These are phyloP conservation scores for Dolichopus griseipennis DNA, from an alignment of 2,888 invertebrate genomes.

Conservation along the genomic window DNA sequence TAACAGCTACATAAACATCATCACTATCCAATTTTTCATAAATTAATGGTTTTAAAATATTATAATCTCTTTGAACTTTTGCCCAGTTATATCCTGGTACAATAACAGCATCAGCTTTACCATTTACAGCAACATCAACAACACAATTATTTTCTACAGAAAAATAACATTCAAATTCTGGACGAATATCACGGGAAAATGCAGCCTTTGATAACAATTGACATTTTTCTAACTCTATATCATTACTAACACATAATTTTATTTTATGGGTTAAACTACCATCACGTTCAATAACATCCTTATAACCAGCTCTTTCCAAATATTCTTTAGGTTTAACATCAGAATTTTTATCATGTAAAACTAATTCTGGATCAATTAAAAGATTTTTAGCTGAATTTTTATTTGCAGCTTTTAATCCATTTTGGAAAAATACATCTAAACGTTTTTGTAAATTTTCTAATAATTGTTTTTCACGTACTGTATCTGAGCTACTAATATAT, in stretches of 20 bases:
- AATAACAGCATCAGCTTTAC: constrained; percentile 33
- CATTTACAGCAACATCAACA: constrained; percentile 28
- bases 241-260: constrained; percentile 56
- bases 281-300: constrained; percentile 63
- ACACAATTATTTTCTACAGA: constrained; percentile 50
- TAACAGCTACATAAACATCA: constrained; percentile 36
- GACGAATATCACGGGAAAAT: constrained; percentile 68
- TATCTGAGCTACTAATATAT: constrained; percentile 57
- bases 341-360: constrained; percentile 45
- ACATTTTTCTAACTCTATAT: constrained; percentile 66
- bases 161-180: constrained; percentile 66
- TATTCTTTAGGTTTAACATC: constrained; percentile 49
- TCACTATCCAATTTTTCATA: constrained; percentile 33
- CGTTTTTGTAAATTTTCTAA: constrained; percentile 37
- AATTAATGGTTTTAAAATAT: constrained; percentile 32
- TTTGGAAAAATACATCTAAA: constrained; percentile 37
- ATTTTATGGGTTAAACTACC: constrained; percentile 59
- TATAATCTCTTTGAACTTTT: constrained; percentile 27
- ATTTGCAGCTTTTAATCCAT: constrained; percentile 36
- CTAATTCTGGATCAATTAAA: constrained; percentile 53
- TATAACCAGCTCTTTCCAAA: constrained; percentile 55
- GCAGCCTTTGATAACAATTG: constrained; percentile 59
- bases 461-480: constrained; percentile 32
- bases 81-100: constrained; percentile 26
- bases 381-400: constrained; percentile 44